phyloP scores from a whole-genome alignment of 2,888 invertebrate genomes.

The Diarsia brunnea region DNA sequence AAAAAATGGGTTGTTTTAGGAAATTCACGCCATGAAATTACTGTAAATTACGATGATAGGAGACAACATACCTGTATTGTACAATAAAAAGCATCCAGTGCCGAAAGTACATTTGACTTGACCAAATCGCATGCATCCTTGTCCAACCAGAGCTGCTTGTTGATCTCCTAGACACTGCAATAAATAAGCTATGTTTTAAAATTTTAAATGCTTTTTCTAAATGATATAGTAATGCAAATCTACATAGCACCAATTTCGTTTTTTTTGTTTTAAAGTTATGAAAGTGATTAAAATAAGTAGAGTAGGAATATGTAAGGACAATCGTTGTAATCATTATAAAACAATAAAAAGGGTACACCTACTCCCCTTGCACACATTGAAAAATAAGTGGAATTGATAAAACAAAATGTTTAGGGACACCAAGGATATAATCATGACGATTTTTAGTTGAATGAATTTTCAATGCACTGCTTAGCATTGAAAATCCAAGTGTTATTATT shows the following conservation, averaged over 20 bases:
- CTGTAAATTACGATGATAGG: neutral
- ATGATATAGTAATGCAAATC: neutral
- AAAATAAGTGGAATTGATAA: no score
- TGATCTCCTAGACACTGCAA: constrained; percentile 98
- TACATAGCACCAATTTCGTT: neutral
- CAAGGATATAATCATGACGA: no score
- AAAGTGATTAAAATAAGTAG: neutral
- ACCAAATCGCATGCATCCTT: constrained; percentile 96
- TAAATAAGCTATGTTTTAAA: constrained; percentile 26
- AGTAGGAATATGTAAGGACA: no score
- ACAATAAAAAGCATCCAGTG: constrained; percentile 98
- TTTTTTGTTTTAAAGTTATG: neutral
- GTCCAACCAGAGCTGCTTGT: constrained; percentile 98
- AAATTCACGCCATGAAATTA: constrained; percentile 1
- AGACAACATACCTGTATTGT: constrained; percentile 94
- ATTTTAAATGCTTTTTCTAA: neutral
- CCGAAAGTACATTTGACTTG: constrained; percentile 98
- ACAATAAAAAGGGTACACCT: neutral
- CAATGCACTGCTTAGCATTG: neutral
- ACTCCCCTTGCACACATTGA: neutral
- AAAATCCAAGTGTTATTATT: neutral
- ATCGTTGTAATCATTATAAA: neutral
- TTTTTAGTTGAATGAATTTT: no score
- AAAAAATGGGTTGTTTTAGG: constrained; percentile 64
- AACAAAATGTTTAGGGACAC: no score